phyloP scores from a whole-genome alignment of 53 echinoderm and acorn worm species.

The Henricia sp. region DNA sequence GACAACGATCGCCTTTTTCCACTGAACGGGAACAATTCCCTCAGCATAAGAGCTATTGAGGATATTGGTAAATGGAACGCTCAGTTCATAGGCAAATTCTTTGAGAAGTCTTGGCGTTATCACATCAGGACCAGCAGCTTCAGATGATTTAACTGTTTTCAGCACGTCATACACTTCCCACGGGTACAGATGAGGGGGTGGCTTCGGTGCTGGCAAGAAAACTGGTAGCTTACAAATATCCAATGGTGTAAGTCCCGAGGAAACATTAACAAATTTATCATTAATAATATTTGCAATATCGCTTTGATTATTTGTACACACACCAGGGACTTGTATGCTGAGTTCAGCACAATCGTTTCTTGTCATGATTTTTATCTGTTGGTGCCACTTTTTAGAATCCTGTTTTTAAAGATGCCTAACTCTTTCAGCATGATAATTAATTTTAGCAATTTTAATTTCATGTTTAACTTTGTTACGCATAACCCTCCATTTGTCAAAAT shows the following conservation, averaged over 20 bases:
- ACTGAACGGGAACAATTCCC: conserved; percentile 40
- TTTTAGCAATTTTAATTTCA: conserved; percentile 6
- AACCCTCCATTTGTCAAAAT: conserved; percentile 16
- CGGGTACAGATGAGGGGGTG: conserved; percentile 28
- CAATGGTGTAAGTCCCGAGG: conserved; percentile 10
- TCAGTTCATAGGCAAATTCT: conserved; percentile 54
- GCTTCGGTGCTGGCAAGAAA: conserved; percentile 38
- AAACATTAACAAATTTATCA: conserved; percentile 32
- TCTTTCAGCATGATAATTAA: conserved; percentile 23
- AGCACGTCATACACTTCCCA: conserved; percentile 38
- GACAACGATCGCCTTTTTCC: conserved; percentile 47
- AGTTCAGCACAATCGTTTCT: conserved; percentile 19
- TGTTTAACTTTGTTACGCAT: conserved; percentile 28
- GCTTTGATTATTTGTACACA: conserved; percentile 27
- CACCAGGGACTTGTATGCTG: conserved; percentile 34
- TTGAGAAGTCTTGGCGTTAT: conserved; percentile 50
- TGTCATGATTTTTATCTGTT: conserved; percentile 35
- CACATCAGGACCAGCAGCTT: conserved; percentile 50
- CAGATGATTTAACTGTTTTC: conserved; percentile 36
- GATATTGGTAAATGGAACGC: conserved; percentile 30
- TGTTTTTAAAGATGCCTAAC: conserved; percentile 4
- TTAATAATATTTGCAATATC: conserved; percentile 47
- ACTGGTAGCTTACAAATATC: conserved; percentile 8
- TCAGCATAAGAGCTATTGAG: conserved; percentile 46
- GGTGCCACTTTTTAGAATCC: conserved; percentile 37